Evolutionary conservation across 2,797 vertebrate genomes (phyloP), one percentile per base, ranked within the genome.

Genomic region (Anniella stebbinsi): DNA sequence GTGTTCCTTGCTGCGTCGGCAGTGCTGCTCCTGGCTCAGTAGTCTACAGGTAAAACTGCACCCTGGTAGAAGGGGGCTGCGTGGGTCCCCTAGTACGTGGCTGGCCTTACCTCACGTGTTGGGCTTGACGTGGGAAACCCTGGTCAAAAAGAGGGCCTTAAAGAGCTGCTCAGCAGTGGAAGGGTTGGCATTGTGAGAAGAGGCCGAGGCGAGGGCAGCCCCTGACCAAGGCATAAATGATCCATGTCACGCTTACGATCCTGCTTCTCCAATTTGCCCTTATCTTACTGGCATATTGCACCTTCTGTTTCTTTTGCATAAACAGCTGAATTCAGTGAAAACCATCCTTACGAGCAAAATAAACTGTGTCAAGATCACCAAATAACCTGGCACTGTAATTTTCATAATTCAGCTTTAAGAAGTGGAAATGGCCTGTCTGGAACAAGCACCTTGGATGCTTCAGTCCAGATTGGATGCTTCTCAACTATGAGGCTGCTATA

Each of bases 361-460:
- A 77, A 90, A 84, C 12, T n/a, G 41, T 80, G 63, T 84, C 63
- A 76, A 84, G 73, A 67, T 57, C 69, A 84, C 57, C 84, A 86
- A 51, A 80, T 45, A 38, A n/a, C 28, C 30, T 84, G 51, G 51
- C 36, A 51, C 28, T 84, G 48, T 54, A 36, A 57, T 36, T 83
- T 90, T 87, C 72, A 48, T 84, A 60, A 69, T 1, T n/a, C 57
- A 28, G 57, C 25, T 83, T 15, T 38, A 38, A 63, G 18, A 15
- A 9, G 48, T 76, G 78, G 45, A 45, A 83, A 69, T 60, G 66
- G 12, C 41, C 1, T 38, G n/a, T 66, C 33, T 86, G 72, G 18
- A 48, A 51, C 15, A 12, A 38, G 23, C 10, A 5, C 60, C 36
- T 80, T 33, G 8, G 76, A 80, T 63, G 23, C 21, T 72, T 54